These are phyloP conservation scores for Dissostichus mawsoni DNA, from an alignment of 2,113 vertebrate genomes.

Conservation along the genomic window DNA sequence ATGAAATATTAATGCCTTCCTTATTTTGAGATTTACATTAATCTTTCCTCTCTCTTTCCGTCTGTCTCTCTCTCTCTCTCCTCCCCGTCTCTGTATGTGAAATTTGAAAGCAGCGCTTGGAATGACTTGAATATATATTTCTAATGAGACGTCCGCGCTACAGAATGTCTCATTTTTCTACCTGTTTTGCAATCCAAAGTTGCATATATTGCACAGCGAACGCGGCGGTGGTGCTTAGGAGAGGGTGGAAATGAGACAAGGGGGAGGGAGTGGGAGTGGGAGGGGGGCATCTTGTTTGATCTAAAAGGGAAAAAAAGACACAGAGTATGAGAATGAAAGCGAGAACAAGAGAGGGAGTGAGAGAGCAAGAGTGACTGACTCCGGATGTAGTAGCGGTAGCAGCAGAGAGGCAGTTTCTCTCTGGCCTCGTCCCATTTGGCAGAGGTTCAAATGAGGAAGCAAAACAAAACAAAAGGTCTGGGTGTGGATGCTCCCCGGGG, in stretches of 20 bases:
- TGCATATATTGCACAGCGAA: slow-evolving; percentile 64
- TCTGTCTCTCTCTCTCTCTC: slow-evolving; percentile 50
- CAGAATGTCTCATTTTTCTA: slow-evolving; percentile 72
- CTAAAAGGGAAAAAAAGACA: slow-evolving; percentile 46
- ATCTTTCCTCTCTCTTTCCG: slow-evolving; percentile 81
- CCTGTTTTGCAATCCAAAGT: slow-evolving; percentile 79
- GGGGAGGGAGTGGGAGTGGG: not conserved
- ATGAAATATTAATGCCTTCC: slow-evolving; percentile 96
- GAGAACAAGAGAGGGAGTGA: slow-evolving; percentile 54
- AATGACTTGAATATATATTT: slow-evolving; percentile 76
- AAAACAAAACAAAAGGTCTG: slow-evolving; percentile 35
- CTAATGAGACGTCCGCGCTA: slow-evolving; percentile 70
- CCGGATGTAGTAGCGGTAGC: slow-evolving; percentile 29
- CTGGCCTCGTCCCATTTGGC: slow-evolving; percentile 63
- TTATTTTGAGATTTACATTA: slow-evolving; percentile 89
- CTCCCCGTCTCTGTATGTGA: slow-evolving; percentile 59
- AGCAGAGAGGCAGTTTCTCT: slow-evolving; percentile 32
- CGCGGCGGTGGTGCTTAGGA: slow-evolving; percentile 30
- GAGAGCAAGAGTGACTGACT: slow-evolving; percentile 29
- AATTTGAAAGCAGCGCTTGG: slow-evolving; percentile 64
- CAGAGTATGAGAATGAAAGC: slow-evolving; percentile 65
- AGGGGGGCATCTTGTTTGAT: slow-evolving; percentile 32
- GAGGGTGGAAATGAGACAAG: slow-evolving; percentile 27
- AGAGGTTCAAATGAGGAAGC: slow-evolving; percentile 61
- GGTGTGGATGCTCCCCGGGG: slow-evolving; percentile 35